Percentiles rank a stretch among this genome's conserved stretches.
These are phyloP conservation scores for Leptatherina wallacei DNA, from an alignment of 2,797 vertebrate genomes.

Conservation along the genomic window DNA sequence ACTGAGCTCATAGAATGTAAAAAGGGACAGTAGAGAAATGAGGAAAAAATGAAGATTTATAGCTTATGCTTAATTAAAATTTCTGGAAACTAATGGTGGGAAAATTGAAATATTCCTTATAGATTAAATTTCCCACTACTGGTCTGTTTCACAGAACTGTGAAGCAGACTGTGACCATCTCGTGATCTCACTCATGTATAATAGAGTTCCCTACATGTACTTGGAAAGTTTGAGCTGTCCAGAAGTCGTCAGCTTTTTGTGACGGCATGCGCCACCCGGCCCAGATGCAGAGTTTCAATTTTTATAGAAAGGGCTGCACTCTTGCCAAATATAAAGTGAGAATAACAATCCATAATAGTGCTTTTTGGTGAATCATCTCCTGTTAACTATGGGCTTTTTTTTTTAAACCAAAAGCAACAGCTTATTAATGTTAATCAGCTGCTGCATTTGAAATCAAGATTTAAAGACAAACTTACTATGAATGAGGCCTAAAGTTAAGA, in stretches of 20 bases:
- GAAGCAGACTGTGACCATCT: constrained; percentile 66
- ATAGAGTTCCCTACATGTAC: constrained; percentile 56
- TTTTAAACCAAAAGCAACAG: background rate
- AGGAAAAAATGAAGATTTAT: constrained; percentile 73
- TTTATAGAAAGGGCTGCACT: background rate
- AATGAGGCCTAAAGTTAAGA: background rate
- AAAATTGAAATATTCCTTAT: constrained; percentile 76
- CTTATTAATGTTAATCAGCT: background rate
- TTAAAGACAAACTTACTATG: background rate
- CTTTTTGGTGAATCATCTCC: background rate
- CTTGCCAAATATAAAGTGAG: background rate
- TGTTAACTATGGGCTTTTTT: background rate
- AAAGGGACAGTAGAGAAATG: constrained; percentile 62
- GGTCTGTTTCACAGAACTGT: constrained; percentile 43
- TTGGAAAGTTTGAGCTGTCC: constrained; percentile 50
- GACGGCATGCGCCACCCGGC: constrained; percentile 5
- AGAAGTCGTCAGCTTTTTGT: constrained; percentile 25
- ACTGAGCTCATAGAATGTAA: constrained; percentile 38
- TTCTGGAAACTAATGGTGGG: constrained; percentile 71
- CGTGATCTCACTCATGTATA: constrained; percentile 52
- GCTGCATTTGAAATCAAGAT: background rate
- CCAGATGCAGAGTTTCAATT: constrained; percentile 13
- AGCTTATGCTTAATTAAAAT: constrained; percentile 79
- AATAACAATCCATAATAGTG: background rate
- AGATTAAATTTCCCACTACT: constrained; percentile 62